Conservation (phyloP, 2,797 vertebrate species). For the Phataginus tetradactyla region DNA sequence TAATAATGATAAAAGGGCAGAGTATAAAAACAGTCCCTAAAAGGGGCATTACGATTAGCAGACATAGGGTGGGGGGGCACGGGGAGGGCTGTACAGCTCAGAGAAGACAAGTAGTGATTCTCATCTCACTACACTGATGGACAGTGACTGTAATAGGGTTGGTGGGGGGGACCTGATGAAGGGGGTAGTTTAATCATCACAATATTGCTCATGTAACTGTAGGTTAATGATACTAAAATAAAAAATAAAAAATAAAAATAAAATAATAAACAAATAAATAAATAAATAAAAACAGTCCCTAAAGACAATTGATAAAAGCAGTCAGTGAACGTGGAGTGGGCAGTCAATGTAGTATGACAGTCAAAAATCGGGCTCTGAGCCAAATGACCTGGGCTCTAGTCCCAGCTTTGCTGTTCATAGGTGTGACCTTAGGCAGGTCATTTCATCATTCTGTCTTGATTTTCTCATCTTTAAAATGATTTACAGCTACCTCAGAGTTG, state of each 20-base stretch:
- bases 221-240: too few species aligned
- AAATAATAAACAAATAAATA: too few species aligned
- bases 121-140: too few species aligned
- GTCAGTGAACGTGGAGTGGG: not conserved
- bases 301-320: not conserved
- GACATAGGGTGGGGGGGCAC: too few species aligned
- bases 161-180: too few species aligned
- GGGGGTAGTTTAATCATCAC: too few species aligned
- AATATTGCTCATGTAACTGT: too few species aligned
- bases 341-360: not conserved
- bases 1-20: not conserved
- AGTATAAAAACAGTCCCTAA: not conserved
- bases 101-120: too few species aligned
- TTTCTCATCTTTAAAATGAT: not conserved
- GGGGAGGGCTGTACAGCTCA: too few species aligned
- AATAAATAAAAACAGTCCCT: not conserved
- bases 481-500: not conserved
- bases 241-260: too few species aligned
- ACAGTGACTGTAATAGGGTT: too few species aligned
- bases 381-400: not conserved
- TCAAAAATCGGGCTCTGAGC: not conserved
- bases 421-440: not conserved
- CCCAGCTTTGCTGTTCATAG: not conserved
- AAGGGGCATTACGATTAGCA: too few species aligned
- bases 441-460: not conserved